A percentile compares a stretch with the other conserved stretches of the same genome.
Evolutionary conservation across 2,888 invertebrate species (phyloP).

Genomic region (Epistrophella euchroma): DNA sequence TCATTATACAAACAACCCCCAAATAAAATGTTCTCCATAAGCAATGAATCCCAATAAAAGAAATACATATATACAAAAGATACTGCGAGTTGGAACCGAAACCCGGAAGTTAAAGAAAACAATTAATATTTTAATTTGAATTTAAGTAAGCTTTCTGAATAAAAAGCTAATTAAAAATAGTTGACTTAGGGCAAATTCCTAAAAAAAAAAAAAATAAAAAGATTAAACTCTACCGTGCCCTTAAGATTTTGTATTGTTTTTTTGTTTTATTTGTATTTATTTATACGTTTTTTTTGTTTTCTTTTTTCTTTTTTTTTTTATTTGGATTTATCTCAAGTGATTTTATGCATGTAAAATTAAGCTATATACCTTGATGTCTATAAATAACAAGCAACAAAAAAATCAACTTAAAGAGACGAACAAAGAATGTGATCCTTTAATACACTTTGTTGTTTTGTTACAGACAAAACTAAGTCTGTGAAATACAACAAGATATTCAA

Average conservation of each 20-base stretch:
- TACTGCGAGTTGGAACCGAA: background rate
- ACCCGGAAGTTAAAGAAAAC: constrained; percentile 9
- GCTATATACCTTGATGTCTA: no score
- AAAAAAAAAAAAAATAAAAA: background rate
- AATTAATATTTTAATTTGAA: constrained; percentile 22
- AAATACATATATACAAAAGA: background rate
- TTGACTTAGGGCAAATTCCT: background rate
- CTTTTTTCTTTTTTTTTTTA: background rate
- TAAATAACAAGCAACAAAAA: background rate
- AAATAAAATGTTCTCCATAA: background rate
- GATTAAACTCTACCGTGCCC: background rate
- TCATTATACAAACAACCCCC: background rate
- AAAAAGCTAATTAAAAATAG: constrained; percentile 12
- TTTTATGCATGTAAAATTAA: background rate
- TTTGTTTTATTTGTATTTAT: background rate
- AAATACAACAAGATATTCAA: background rate
- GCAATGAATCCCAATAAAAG: background rate
- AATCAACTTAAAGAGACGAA: background rate
- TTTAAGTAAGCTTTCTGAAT: background rate
- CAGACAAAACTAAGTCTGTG: background rate
- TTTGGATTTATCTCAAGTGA: background rate
- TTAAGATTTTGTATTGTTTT: background rate
- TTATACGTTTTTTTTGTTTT: background rate
- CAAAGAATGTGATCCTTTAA: background rate
- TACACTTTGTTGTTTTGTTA: background rate